Conservation (phyloP, 2,113 vertebrate genomes). For the Sarotherodon lohbergeri region DNA sequence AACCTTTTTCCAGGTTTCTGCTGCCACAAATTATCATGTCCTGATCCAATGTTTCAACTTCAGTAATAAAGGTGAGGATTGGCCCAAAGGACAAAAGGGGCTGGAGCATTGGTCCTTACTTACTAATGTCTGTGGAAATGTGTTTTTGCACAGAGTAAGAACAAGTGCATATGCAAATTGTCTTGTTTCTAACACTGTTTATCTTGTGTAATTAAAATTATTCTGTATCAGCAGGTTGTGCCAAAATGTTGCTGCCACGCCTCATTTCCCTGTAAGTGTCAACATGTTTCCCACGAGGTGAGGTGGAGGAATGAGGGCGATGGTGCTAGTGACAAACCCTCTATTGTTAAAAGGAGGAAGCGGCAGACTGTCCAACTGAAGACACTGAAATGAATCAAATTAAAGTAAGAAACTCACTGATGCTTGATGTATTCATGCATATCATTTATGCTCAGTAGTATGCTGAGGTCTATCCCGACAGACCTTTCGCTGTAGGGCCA, state of each 20-base stretch:
- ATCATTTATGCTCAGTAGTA: accelerated
- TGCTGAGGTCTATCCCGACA: conserved; percentile 85
- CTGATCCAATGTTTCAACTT: not conserved
- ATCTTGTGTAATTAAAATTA: not conserved
- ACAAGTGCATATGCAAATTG: accelerated
- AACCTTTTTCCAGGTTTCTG: not conserved
- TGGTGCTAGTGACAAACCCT: not conserved
- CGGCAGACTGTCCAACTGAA: not conserved
- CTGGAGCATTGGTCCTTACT: not conserved
- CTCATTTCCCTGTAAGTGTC: not conserved
- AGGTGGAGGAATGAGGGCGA: not conserved
- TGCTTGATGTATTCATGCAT: not conserved
- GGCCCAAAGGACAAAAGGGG: not conserved
- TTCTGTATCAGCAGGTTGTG: not conserved
- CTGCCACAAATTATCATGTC: not conserved
- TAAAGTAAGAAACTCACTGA: not conserved
- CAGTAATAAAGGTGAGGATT: not conserved
- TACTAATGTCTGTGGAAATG: not conserved
- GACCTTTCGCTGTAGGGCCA: conserved; percentile 67
- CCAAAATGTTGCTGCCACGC: not conserved
- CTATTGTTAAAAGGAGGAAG: not conserved
- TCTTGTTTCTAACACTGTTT: not conserved
- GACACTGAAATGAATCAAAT: not conserved
- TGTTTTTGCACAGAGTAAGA: not conserved
- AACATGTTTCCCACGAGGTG: not conserved